Percentiles rank a stretch among this genome's conserved stretches.
Conservation (phyloP, 2,888 invertebrate species). For the Idaea dimidiata region DNA sequence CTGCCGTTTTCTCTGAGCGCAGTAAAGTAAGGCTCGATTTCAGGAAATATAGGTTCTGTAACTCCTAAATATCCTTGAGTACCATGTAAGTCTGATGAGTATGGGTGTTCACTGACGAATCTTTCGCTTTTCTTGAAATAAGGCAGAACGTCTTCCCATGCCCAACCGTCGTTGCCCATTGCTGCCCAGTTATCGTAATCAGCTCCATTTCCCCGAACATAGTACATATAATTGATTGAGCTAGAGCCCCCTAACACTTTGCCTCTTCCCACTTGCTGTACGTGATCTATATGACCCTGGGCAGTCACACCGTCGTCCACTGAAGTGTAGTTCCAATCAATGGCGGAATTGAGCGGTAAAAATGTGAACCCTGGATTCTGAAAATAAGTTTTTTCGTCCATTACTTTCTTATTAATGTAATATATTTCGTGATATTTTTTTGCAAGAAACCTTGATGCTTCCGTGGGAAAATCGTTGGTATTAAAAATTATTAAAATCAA, state of each 20-base stretch:
- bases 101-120: constrained; percentile 14
- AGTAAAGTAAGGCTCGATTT: constrained; percentile 16
- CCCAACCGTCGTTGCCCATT: constrained; percentile 74
- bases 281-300: constrained; percentile 37
- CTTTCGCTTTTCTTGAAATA: constrained; percentile 43
- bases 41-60: constrained; percentile 17
- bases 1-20: constrained; percentile 28
- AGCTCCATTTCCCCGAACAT: constrained; percentile 81
- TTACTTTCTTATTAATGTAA: too few relatives aligned
- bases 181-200: constrained; percentile 80
- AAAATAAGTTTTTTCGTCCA: constrained; percentile 13
- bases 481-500: too few relatives aligned
- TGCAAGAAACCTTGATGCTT: too few relatives aligned
- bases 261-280: constrained; percentile 73
- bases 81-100: constrained; percentile 19
- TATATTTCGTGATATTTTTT: too few relatives aligned
- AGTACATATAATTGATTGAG: constrained; percentile 83
- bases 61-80: constrained; percentile 28
- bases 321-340: constrained; percentile 83
- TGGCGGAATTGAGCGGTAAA: constrained; percentile 36
- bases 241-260: constrained; percentile 84
- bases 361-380: constrained; percentile 37
- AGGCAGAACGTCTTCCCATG: constrained; percentile 34
- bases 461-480: too few relatives aligned
- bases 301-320: constrained; percentile 42